phyloP scores from a whole-genome alignment of 2,797 vertebrate species.

The Lagorchestes hirsutus region DNA sequence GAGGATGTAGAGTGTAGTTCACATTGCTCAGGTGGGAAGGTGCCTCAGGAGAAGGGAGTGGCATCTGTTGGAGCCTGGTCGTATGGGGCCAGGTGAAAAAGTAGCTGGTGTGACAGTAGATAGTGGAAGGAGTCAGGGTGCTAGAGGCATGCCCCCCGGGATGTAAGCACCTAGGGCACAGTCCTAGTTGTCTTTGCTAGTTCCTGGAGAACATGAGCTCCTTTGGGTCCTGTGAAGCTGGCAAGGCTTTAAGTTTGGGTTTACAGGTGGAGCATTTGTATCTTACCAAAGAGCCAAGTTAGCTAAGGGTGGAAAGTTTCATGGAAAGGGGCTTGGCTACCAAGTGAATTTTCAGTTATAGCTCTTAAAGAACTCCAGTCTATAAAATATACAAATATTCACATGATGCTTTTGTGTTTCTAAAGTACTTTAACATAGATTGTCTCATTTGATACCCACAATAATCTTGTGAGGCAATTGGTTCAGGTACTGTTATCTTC shows the following conservation, averaged over 20 bases:
- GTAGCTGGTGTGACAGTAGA: not conserved
- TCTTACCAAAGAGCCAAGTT: not conserved
- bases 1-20: not conserved
- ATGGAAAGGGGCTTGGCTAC: not conserved
- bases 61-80: not conserved
- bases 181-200: not conserved
- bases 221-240: not conserved
- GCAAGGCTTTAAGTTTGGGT: not conserved
- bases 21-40: not conserved
- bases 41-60: not conserved
- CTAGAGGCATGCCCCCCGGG: not conserved
- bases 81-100: not conserved
- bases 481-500: not conserved
- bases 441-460: not conserved
- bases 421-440: not conserved
- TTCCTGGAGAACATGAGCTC: not conserved
- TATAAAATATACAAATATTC: not conserved
- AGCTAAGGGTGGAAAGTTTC: not conserved
- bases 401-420: not conserved
- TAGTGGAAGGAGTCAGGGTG: not conserved
- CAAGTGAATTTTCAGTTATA: not conserved
- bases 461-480: not conserved
- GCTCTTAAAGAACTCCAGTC: not conserved
- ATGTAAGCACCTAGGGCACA: not conserved
- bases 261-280: not conserved